phyloP scores from a whole-genome alignment of 2,113 vertebrate species.

The Talpa occidentalis region DNA sequence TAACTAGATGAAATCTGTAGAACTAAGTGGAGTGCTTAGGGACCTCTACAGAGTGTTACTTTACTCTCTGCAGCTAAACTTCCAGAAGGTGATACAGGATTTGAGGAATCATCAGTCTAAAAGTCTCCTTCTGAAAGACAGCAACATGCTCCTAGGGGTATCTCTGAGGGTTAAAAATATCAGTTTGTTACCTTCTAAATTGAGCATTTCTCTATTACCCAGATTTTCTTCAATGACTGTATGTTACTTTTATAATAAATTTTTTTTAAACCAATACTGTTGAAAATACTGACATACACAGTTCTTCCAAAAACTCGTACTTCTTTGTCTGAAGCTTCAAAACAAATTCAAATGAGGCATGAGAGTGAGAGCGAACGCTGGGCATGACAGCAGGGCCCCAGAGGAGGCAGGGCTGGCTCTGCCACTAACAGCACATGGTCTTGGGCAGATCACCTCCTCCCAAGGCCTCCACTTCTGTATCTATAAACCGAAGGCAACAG shows the following conservation, averaged over 20 bases:
- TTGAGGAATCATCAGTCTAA: background rate
- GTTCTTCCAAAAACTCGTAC: background rate
- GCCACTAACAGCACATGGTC: background rate
- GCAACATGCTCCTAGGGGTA: background rate
- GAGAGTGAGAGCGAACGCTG: background rate
- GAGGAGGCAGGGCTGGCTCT: fast-evolving
- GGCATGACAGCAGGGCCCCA: fast-evolving
- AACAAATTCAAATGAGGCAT: background rate
- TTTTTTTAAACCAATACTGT: background rate
- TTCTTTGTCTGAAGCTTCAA: conserved; percentile 13
- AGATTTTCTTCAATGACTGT: background rate
- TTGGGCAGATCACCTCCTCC: background rate
- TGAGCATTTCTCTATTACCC: background rate
- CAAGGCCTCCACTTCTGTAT: background rate
- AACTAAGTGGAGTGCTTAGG: background rate
- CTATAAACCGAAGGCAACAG: background rate
- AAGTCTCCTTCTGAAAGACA: background rate
- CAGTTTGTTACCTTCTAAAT: background rate
- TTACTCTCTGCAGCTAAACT: background rate
- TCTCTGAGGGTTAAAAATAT: background rate
- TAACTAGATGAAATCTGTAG: background rate
- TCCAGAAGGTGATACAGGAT: background rate
- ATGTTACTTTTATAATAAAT: conserved; percentile 14
- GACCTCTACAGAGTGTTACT: background rate
- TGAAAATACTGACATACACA: background rate